Evolutionary conservation across 2,113 vertebrate genomes (phyloP).

Genomic region (Antigone vipio): DNA sequence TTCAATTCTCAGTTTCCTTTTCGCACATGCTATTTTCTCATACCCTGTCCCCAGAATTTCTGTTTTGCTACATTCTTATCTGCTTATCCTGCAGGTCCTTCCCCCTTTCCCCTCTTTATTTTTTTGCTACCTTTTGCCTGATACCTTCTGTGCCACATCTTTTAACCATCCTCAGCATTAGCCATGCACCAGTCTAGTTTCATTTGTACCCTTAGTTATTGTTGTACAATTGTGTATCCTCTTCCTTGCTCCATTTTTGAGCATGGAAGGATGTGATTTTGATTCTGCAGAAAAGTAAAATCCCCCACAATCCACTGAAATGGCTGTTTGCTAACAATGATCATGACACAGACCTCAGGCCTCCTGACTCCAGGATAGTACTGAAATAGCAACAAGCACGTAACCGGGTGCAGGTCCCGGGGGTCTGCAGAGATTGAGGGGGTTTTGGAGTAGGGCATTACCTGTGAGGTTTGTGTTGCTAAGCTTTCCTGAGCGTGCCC

Average conservation of each 20-base stretch:
- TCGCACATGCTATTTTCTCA: not conserved
- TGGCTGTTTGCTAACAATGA: not conserved
- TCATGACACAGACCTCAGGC: not conserved
- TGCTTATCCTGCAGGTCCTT: not conserved
- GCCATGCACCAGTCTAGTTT: not conserved
- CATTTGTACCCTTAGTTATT: not conserved
- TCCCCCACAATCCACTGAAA: not conserved
- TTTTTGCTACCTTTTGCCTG: not conserved
- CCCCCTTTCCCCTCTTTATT: not conserved
- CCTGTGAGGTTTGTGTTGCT: not conserved
- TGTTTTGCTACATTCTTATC: not conserved
- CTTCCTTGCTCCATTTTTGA: not conserved
- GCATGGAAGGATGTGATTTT: not conserved
- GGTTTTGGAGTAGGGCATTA: not conserved
- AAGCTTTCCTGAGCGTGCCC: not conserved
- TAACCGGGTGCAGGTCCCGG: not conserved
- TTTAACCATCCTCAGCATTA: not conserved
- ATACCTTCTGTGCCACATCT: not conserved
- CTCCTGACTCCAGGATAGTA: not conserved
- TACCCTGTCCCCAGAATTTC: not conserved
- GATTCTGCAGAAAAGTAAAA: not conserved
- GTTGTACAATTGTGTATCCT: not conserved
- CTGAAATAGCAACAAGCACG: not conserved
- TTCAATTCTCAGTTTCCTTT: not conserved
- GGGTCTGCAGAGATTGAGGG: not conserved